Percentiles rank a stretch among this genome's conserved stretches.
Conservation (phyloP, 2,888 invertebrate species). For the Drosophila phalerata region DNA sequence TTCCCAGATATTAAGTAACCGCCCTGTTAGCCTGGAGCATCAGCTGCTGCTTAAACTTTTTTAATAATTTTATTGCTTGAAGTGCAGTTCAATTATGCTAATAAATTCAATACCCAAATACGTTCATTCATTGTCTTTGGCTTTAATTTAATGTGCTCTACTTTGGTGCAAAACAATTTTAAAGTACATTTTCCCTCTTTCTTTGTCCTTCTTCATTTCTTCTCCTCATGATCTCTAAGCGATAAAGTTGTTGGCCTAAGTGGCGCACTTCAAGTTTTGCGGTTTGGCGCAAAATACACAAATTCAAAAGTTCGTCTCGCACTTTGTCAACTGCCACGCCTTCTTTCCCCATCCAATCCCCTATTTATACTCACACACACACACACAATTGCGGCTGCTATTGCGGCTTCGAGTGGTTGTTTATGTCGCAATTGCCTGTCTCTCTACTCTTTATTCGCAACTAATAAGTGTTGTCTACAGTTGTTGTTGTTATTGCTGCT, state of each 20-base stretch:
- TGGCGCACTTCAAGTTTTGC: slow-evolving; percentile 65
- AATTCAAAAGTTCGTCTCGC: slow-evolving; percentile 66
- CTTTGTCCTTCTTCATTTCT: not conserved
- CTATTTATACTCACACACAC: slow-evolving; percentile 8
- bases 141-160: slow-evolving; percentile 48
- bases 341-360: not conserved
- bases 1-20: slow-evolving; percentile 50
- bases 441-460: slow-evolving; percentile 43
- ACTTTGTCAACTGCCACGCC: slow-evolving; percentile 64
- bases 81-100: slow-evolving; percentile 74
- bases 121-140: slow-evolving; percentile 27
- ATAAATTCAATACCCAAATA: slow-evolving; percentile 71
- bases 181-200: slow-evolving; percentile 27
- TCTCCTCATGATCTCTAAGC: slow-evolving; percentile 36
- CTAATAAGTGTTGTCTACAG: slow-evolving; percentile 58
- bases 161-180: slow-evolving; percentile 31
- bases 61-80: slow-evolving; percentile 47
- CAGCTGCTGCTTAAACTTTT: slow-evolving; percentile 61
- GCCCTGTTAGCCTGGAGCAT: slow-evolving; percentile 34
- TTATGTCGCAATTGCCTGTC: slow-evolving; percentile 72
- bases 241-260: slow-evolving; percentile 70
- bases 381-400: slow-evolving; percentile 27
- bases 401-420: slow-evolving; percentile 56
- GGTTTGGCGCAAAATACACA: slow-evolving; percentile 68
- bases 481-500: slow-evolving; percentile 20